These are phyloP conservation scores for Chondrilla cf. caribensis DNA, from an alignment of 37 sponge, comb jelly and placozoan species.

Conservation along the genomic window DNA sequence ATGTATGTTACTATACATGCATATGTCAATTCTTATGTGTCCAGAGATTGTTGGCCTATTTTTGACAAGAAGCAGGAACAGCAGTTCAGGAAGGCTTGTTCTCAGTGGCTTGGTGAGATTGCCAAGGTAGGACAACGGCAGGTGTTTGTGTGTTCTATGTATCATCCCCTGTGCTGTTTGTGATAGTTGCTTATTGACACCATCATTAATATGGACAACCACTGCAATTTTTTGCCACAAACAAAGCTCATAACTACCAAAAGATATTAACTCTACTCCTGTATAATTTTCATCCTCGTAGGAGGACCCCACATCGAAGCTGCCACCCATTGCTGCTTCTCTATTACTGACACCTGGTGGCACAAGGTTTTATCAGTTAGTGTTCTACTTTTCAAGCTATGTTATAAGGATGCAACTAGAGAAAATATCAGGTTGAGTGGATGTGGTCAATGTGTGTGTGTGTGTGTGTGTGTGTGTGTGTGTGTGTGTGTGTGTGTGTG, in stretches of 20 bases:
- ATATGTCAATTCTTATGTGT: not conserved
- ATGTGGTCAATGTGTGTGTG: constrained; percentile 36
- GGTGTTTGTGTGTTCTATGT: not conserved
- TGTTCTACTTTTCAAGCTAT: constrained; percentile 50
- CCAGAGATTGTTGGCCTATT: constrained; percentile 85
- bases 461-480: not conserved
- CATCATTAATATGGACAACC: no score
- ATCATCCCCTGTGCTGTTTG: not conserved
- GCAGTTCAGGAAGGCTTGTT: constrained; percentile 68
- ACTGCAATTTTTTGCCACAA: no score
- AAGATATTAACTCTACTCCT: no score
- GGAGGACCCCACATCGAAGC: constrained; percentile 53
- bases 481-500: constrained; percentile 5
- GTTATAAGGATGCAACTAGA: constrained; percentile 22
- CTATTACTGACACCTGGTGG: constrained; percentile 85
- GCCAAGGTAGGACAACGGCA: constrained; percentile 44
- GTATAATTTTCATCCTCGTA: constrained; percentile 12
- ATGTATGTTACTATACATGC: not conserved
- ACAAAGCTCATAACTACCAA: no score
- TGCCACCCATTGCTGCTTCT: constrained; percentile 66
- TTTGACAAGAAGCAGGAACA: constrained; percentile 86
- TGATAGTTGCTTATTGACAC: no score
- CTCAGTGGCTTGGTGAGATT: constrained; percentile 62
- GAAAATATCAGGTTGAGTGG: constrained; percentile 11
- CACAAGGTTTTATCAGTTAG: constrained; percentile 57